Percentiles rank a stretch among this genome's conserved stretches.
Evolutionary conservation across 2,113 vertebrate genomes (phyloP).

Genomic region (Rhinoderma darwinii): DNA sequence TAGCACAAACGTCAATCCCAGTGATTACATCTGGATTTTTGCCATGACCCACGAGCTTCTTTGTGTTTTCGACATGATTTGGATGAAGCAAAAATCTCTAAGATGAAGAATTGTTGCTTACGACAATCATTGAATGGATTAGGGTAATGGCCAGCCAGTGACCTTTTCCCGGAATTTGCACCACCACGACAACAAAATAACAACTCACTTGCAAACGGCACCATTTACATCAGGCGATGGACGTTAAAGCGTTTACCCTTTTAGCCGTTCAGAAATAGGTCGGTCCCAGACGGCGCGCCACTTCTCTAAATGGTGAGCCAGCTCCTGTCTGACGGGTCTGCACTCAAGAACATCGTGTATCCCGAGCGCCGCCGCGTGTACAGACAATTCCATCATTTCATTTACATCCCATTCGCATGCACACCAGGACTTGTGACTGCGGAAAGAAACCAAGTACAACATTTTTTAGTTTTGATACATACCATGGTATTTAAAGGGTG

Average conservation of each 20-base stretch:
- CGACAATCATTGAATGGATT: not conserved
- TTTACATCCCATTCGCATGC: constrained; percentile 40
- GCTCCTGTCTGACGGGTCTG: constrained; percentile 30
- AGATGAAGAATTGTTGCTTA: not conserved
- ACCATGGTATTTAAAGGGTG: not conserved
- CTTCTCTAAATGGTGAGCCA: constrained; percentile 19
- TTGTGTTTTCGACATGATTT: not conserved
- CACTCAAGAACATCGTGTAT: constrained; percentile 18
- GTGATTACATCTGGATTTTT: no score
- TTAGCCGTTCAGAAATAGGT: not conserved
- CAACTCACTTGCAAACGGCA: constrained; percentile 6
- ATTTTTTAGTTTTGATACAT: not conserved
- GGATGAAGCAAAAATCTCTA: not conserved
- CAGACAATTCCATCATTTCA: constrained; percentile 53
- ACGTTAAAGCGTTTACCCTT: not conserved
- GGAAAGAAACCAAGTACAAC: not conserved
- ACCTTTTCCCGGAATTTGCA: constrained; percentile 11
- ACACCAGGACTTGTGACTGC: not conserved
- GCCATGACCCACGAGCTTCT: no score
- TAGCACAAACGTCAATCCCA: no score
- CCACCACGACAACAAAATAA: not conserved
- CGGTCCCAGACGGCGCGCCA: constrained; percentile 29
- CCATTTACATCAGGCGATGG: not conserved
- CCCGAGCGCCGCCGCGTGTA: not conserved
- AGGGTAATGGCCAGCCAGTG: not conserved